These are phyloP conservation scores for Heteromurus nitidus DNA, from an alignment of 2,888 invertebrate genomes.

Conservation along the genomic window DNA sequence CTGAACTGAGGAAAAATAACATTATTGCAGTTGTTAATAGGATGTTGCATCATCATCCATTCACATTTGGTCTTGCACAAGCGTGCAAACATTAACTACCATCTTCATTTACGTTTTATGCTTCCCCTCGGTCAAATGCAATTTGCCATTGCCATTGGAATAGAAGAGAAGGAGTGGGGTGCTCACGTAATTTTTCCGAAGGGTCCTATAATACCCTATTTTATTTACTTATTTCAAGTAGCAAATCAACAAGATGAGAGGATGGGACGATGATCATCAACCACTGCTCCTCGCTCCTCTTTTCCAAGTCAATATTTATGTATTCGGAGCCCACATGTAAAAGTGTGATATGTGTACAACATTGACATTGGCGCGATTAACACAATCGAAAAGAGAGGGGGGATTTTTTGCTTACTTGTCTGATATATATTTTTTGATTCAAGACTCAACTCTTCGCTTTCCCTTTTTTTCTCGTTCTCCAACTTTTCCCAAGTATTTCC, in stretches of 20 bases:
- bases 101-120: too few species aligned
- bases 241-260: background rate
- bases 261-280: background rate
- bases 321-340: too few species aligned
- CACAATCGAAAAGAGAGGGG: too few species aligned
- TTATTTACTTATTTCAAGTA: conserved; percentile 26
- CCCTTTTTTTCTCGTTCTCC: background rate
- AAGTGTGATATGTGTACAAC: too few species aligned
- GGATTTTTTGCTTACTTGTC: too few species aligned
- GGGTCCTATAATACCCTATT: conserved; percentile 33
- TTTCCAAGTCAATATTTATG: background rate
- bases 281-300: conserved; percentile 1
- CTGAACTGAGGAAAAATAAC: background rate
- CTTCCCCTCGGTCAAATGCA: background rate
- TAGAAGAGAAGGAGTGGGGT: too few species aligned
- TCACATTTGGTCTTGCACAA: background rate
- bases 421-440: too few species aligned
- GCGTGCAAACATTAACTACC: background rate
- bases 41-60: background rate
- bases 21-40: conserved; percentile 1
- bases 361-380: too few species aligned
- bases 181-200: conserved; percentile 29
- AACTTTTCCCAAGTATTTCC: too few species aligned
- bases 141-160: conserved; percentile 13
- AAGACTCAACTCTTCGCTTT: background rate